phyloP scores from a whole-genome alignment of 64 coral and sea anemone species.

The Montipora cactus region DNA sequence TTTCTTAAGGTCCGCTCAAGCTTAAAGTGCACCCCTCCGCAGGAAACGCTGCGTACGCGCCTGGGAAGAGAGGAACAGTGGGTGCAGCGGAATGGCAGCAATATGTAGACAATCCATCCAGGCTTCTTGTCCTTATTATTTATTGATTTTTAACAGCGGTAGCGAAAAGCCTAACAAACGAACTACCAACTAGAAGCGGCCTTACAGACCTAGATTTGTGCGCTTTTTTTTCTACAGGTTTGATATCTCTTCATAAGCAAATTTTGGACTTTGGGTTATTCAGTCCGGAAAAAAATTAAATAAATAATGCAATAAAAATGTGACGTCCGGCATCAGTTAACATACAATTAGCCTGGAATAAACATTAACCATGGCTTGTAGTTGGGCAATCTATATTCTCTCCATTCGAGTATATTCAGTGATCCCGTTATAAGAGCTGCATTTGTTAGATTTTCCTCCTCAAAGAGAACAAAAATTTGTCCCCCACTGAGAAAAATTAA shows the following conservation, averaged over 20 bases:
- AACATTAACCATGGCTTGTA: not conserved
- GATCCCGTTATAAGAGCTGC: conserved; percentile 11
- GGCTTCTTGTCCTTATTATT: not conserved
- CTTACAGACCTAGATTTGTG: too few species aligned
- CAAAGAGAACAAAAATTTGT: not conserved
- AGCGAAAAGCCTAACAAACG: too few species aligned
- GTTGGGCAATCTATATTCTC: conserved; percentile 16
- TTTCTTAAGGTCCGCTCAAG: too few species aligned
- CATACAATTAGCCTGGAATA: not conserved
- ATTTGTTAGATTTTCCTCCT: conserved; percentile 15
- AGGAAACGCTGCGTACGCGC: too few species aligned
- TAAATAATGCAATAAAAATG: not conserved
- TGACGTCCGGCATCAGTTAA: not conserved
- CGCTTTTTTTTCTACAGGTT: too few species aligned
- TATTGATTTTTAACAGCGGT: not conserved
- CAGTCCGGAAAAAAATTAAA: too few species aligned
- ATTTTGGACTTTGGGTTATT: too few species aligned
- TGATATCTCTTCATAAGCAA: too few species aligned
- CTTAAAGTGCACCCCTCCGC: too few species aligned
- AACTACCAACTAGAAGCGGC: too few species aligned
- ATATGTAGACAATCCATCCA: not conserved
- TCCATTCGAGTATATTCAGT: not conserved
- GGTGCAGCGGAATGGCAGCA: not conserved
- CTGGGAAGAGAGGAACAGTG: too few species aligned
- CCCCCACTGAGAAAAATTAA: conserved; percentile 1